Evolutionary conservation across 2,888 invertebrate genomes (phyloP), one percentile per base, ranked within the genome.

Genomic region (Pediacus dermestoides): DNA sequence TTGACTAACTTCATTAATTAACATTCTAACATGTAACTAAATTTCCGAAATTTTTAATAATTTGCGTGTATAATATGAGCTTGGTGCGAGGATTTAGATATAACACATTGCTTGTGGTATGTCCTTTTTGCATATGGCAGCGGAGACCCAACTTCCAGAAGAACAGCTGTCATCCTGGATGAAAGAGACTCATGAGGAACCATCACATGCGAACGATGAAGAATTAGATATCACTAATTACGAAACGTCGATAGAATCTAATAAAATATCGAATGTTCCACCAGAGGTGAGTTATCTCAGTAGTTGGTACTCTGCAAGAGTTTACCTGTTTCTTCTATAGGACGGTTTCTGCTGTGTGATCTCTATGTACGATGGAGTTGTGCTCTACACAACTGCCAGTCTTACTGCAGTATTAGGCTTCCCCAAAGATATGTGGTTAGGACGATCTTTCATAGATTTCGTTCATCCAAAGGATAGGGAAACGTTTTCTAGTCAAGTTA

Each of bases 361-460:
- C 48, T 88, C 89, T 1, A 83, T 90, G 82, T 76, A 81, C 36
- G 86, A 90, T 55, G 91, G 91, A 1, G 76, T 86, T 1, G 83
- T 91, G 0, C 73, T 89, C 53, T 85, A 83, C 56, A 82, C 85
- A 6, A 85, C 88, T 0, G 70, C 82, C 1, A 78, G 78, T 30
- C 70, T 89, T 32, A 80, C 81, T 0, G 67, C 77, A 1, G 74
- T 80, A 1, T 73, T 91, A 33, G 90, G 88, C 1, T 91, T 82
- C 60, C 84, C 88, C 0, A 80, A 81, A 50, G 85, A 88, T 45
- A 85, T 88, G 80, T 90, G 89, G 88, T 68, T 85, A 16, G 90
- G 89, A 2, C 75, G 87, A 34, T 86, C 87, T 0, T 88, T 93
- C 57, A 86, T 88, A 37, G 89, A 92, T 57, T 91, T 90, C 60